A percentile compares a stretch with the other conserved stretches of the same genome.
phyloP scores from a whole-genome alignment of 2,888 invertebrate species.

The Limnephilus rhombicus region DNA sequence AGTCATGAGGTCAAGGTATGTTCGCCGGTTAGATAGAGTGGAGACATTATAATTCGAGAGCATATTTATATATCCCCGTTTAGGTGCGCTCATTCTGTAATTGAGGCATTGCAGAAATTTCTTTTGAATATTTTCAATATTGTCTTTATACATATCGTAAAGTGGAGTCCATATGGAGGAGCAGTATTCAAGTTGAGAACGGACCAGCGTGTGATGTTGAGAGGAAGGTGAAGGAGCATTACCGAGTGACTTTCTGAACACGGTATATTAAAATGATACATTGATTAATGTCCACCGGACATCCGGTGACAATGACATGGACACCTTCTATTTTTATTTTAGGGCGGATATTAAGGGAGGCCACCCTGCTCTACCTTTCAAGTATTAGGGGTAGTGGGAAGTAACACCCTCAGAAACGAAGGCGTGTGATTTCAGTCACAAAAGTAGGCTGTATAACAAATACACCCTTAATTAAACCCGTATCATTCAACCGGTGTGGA shows the following conservation, averaged over 20 bases:
- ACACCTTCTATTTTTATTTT: background rate
- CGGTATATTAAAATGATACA: background rate
- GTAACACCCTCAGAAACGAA: background rate
- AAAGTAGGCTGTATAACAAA: background rate
- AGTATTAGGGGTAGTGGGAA: background rate
- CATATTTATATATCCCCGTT: no score
- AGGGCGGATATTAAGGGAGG: background rate
- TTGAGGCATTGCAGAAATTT: no score
- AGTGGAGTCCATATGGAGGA: no score
- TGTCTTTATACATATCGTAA: no score
- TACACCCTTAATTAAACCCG: background rate
- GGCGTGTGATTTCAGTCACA: background rate
- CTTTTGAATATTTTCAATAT: no score
- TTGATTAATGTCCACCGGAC: background rate
- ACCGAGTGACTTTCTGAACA: background rate
- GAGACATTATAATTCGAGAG: no score
- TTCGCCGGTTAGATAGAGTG: no score
- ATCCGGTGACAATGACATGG: background rate
- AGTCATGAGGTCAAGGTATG: no score
- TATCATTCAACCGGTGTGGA: background rate
- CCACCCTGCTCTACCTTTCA: background rate
- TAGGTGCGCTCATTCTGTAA: no score
- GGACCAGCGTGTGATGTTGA: no score
- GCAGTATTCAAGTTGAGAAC: no score
- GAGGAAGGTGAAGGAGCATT: background rate